Evolutionary conservation across 2,888 invertebrate genomes (phyloP).

Genomic region (Pedicia rivosa): DNA sequence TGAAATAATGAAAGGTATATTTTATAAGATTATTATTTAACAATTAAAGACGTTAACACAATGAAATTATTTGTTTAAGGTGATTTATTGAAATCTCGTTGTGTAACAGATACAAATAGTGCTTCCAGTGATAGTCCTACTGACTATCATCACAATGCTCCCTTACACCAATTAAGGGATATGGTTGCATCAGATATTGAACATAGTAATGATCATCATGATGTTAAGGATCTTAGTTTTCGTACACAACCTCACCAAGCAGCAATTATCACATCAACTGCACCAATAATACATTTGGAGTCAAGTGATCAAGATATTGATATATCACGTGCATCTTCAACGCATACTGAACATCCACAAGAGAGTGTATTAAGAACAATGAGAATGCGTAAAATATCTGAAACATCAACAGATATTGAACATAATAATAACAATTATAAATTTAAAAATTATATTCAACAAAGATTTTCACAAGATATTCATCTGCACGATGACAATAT

Average conservation of each 20-base stretch:
- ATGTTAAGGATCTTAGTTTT: constrained; percentile 30
- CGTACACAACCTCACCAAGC: constrained; percentile 29
- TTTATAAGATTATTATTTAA: background rate
- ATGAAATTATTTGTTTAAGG: constrained; percentile 15
- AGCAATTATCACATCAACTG: constrained; percentile 29
- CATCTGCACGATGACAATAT: constrained; percentile 23
- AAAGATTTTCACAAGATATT: constrained; percentile 53
- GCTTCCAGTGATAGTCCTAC: constrained; percentile 37
- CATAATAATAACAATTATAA: constrained; percentile 51
- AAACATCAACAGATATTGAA: constrained; percentile 31
- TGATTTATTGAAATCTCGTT: constrained; percentile 27
- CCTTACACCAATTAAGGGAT: constrained; percentile 31
- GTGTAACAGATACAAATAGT: constrained; percentile 36
- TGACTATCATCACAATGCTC: constrained; percentile 24
- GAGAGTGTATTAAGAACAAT: constrained; percentile 12
- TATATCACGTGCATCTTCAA: constrained; percentile 18
- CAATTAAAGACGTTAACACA: background rate
- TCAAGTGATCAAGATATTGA: constrained; percentile 30
- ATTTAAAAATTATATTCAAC: constrained; percentile 88
- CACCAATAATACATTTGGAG: constrained; percentile 24
- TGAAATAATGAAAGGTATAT: constrained; percentile 37
- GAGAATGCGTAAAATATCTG: constrained; percentile 29
- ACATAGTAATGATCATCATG: constrained; percentile 29
- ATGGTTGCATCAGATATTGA: constrained; percentile 29
- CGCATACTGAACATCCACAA: constrained; percentile 14